Percentiles rank a stretch among this genome's conserved stretches.
Conservation (phyloP, 64 coral and sea anemone genomes). For the Stichodactyla helianthus region DNA sequence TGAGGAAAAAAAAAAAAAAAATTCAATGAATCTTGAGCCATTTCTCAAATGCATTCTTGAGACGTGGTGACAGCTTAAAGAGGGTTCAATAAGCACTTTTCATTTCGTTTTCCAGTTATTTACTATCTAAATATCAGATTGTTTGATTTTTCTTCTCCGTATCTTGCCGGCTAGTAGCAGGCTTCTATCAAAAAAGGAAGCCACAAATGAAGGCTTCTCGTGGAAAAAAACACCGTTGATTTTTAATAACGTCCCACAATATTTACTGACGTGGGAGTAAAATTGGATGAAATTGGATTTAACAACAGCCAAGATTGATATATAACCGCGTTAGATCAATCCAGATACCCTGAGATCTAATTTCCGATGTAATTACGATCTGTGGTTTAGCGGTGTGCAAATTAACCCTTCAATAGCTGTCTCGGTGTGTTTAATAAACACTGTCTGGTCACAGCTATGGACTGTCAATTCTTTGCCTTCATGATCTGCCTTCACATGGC, state of each 20-base stretch:
- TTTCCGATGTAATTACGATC: constrained; percentile 31
- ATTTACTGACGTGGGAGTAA: constrained; percentile 1
- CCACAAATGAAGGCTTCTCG: neutral
- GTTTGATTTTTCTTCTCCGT: neutral
- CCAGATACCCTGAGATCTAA: constrained; percentile 15
- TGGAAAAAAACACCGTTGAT: neutral
- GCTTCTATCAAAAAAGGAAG: neutral
- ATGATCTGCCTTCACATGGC: neutral
- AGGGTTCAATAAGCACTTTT: neutral
- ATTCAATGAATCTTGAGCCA: neutral
- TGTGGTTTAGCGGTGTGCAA: constrained; percentile 29
- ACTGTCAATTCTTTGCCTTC: neutral
- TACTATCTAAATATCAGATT: neutral
- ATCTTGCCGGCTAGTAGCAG: neutral
- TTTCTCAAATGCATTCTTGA: constrained; percentile 2
- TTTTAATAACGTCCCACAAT: constrained; percentile 10
- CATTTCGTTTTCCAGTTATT: neutral
- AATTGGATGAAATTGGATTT: constrained; percentile 27
- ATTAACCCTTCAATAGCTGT: constrained; percentile 14
- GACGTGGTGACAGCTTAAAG: constrained; percentile 2
- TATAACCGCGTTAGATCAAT: constrained; percentile 20
- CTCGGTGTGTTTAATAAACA: constrained; percentile 13
- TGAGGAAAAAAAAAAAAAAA: neutral
- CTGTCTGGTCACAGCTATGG: neutral
- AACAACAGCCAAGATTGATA: neutral